Percentiles rank a stretch among this genome's conserved stretches.
These are phyloP conservation scores for Xestia rhomboidea DNA, from an alignment of 2,888 invertebrate species.

Conservation along the genomic window DNA sequence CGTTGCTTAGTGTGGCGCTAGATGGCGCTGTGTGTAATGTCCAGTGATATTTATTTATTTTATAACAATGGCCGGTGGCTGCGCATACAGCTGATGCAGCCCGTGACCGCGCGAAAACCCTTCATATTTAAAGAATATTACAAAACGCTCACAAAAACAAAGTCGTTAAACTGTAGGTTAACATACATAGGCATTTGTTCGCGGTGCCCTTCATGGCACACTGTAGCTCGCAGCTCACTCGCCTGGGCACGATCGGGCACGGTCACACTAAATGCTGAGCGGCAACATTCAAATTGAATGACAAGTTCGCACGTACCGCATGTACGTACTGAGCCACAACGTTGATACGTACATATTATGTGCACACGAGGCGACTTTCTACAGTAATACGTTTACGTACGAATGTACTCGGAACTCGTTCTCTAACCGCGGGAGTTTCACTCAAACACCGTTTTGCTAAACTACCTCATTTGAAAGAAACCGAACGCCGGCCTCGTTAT, in stretches of 20 bases:
- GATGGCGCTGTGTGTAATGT: too few species aligned
- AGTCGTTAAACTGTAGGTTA: background rate
- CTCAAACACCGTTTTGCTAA: constrained; percentile 52
- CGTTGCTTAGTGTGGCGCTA: too few species aligned
- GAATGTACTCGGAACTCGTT: constrained; percentile 34
- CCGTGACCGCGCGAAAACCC: background rate
- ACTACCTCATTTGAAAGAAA: constrained; percentile 47
- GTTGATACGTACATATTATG: background rate
- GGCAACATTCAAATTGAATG: background rate
- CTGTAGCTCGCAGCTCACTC: background rate
- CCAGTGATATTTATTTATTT: background rate
- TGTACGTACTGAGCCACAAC: background rate
- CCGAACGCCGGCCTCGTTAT: background rate
- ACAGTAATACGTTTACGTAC: constrained; percentile 20
- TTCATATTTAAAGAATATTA: background rate
- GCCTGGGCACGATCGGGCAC: background rate
- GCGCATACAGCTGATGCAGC: background rate
- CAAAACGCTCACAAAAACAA: background rate
- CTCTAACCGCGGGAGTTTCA: constrained; percentile 43
- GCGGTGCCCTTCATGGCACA: background rate
- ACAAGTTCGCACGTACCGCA: background rate
- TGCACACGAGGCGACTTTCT: constrained; percentile 31
- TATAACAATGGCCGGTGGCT: background rate
- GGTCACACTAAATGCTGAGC: background rate
- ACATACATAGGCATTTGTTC: background rate